Conservation (phyloP, 2,113 vertebrate genomes). For the Brachyhypopomus gauderio region DNA sequence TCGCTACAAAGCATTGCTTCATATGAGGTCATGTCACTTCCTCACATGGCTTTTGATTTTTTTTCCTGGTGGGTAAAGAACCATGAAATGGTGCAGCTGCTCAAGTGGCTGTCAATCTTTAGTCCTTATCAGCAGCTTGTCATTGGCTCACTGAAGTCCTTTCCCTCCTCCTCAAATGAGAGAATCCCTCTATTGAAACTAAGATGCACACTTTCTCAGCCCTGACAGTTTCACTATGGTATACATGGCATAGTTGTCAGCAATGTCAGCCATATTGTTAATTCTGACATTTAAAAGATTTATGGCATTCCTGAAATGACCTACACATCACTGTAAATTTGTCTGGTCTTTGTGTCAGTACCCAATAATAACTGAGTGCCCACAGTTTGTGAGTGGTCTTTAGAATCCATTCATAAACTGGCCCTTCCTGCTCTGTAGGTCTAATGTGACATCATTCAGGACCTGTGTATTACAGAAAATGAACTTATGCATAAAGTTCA, state of each 20-base stretch:
- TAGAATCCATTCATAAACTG: not conserved
- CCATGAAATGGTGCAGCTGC: conserved; percentile 31
- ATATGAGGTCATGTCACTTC: conserved; percentile 35
- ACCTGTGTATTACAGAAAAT: not conserved
- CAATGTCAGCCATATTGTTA: not conserved
- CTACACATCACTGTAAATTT: not conserved
- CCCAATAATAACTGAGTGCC: not conserved
- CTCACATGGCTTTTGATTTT: conserved; percentile 16
- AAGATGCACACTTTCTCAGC: conserved; percentile 11
- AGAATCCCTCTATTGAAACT: conserved; percentile 9
- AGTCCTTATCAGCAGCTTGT: not conserved
- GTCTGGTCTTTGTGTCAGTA: not conserved
- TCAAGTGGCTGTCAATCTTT: conserved; percentile 33
- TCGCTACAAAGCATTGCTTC: conserved; percentile 30
- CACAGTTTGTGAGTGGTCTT: not conserved
- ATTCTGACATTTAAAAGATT: conserved; percentile 1
- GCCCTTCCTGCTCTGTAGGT: no score
- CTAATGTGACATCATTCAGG: not conserved
- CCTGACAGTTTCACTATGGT: not conserved
- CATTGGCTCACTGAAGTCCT: not conserved
- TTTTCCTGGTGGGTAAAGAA: conserved; percentile 40
- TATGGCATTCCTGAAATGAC: not conserved
- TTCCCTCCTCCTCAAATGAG: conserved; percentile 4
- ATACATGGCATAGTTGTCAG: not conserved
- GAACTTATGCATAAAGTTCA: conserved; percentile 1